phyloP scores from a whole-genome alignment of 1,140 invertebrate species.

The Bicyclus anynana region DNA sequence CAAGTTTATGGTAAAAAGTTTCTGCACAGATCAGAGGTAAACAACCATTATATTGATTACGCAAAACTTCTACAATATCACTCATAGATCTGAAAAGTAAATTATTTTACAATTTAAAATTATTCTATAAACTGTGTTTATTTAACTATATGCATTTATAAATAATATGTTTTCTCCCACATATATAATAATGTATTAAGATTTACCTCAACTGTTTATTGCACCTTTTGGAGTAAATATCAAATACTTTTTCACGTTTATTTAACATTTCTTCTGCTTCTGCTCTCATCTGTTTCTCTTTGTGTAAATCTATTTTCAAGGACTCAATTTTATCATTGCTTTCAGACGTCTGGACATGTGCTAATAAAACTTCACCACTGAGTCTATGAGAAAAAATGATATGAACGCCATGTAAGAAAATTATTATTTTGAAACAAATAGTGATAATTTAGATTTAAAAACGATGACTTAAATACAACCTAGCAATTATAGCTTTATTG shows the following conservation, averaged over 20 bases:
- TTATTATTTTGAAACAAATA: not conserved
- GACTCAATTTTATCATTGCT: conserved; percentile 56
- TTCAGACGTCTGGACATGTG: conserved; percentile 63
- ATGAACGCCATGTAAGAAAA: not conserved
- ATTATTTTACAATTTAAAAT: not conserved
- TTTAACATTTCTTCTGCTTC: conserved; percentile 59
- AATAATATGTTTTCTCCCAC: too few species aligned
- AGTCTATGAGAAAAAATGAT: conserved; percentile 38
- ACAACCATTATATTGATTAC: conserved; percentile 66
- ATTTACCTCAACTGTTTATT: conserved; percentile 65
- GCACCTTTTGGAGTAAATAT: conserved; percentile 50
- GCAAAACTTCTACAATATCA: conserved; percentile 52
- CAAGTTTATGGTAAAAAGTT: conserved; percentile 49
- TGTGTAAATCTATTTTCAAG: conserved; percentile 49
- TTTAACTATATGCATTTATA: too few species aligned
- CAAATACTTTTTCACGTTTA: conserved; percentile 57
- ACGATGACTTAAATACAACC: conserved; percentile 33
- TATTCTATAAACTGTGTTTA: not conserved
- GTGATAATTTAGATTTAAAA: not conserved
- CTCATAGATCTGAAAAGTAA: conserved; percentile 53
- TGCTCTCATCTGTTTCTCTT: conserved; percentile 55
- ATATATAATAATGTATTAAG: not conserved
- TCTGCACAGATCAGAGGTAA: conserved; percentile 59
- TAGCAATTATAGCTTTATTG: conserved; percentile 80
- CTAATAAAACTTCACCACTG: conserved; percentile 64